Percentiles rank a stretch among this genome's conserved stretches.
Evolutionary conservation across 2,113 vertebrate species (phyloP).

Genomic region (Saguinus midas): DNA sequence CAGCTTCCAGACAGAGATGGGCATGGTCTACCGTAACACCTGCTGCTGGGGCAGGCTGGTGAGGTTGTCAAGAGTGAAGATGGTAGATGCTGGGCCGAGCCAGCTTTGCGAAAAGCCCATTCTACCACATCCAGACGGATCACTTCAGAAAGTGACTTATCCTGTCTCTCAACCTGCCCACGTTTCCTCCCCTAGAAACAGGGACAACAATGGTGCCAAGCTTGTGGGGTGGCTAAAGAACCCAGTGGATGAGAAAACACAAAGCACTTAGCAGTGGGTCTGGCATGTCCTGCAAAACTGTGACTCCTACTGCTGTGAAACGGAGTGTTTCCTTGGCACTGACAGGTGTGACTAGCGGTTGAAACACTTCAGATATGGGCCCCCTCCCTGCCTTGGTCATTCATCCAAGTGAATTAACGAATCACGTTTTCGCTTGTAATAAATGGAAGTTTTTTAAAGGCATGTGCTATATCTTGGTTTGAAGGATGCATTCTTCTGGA

Average conservation of each 20-base stretch:
- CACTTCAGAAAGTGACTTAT: not conserved
- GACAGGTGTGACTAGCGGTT: not conserved
- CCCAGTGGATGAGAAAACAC: not conserved
- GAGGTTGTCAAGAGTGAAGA: accelerated
- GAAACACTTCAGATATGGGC: not conserved
- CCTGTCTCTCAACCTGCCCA: not conserved
- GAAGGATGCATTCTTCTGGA: not conserved
- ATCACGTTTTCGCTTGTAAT: not conserved
- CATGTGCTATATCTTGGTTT: not conserved
- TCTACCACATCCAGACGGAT: not conserved
- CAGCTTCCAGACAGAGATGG: not conserved
- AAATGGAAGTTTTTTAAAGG: not conserved
- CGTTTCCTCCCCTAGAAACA: not conserved
- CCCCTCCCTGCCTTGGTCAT: not conserved
- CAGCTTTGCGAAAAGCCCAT: not conserved
- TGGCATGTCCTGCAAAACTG: not conserved
- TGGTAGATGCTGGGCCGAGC: too few relatives aligned
- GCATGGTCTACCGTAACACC: accelerated
- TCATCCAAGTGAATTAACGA: not conserved
- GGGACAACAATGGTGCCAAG: not conserved
- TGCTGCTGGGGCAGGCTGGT: not conserved
- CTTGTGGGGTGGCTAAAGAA: not conserved
- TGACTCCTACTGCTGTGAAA: not conserved
- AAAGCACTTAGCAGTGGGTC: not conserved
- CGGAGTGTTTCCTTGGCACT: not conserved